phyloP scores from a whole-genome alignment of 1,140 invertebrate species.

The Cotesia typhae region DNA sequence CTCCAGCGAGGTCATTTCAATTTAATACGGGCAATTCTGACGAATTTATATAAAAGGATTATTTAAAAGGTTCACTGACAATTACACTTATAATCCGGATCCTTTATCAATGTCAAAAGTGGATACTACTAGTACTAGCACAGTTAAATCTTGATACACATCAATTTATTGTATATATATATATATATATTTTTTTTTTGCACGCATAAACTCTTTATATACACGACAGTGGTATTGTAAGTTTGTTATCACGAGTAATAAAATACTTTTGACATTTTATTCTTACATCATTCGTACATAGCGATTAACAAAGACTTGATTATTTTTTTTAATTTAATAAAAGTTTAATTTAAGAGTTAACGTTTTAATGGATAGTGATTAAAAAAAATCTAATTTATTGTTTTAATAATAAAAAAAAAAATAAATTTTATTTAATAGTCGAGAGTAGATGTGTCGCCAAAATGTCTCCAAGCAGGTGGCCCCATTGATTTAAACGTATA shows the following conservation, averaged over 20 bases:
- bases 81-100: background rate
- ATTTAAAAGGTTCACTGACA: background rate
- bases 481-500: background rate
- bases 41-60: conserved; percentile 19
- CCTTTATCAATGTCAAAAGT: conserved; percentile 16
- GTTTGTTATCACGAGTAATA: conserved; percentile 9
- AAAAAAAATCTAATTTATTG: too few species aligned
- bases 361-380: too few species aligned
- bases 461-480: background rate
- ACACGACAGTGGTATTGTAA: background rate
- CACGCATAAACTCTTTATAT: background rate
- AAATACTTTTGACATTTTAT: conserved; percentile 11
- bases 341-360: background rate
- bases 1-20: conserved; percentile 10
- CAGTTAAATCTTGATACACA: too few species aligned
- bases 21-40: conserved; percentile 25
- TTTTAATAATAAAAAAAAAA: background rate
- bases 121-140: too few species aligned
- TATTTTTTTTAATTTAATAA: background rate
- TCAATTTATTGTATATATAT: background rate
- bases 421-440: background rate
- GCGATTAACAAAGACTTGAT: background rate
- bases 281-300: background rate
- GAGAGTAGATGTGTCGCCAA: background rate
- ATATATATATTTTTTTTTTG: background rate